Evolutionary conservation across 2,888 invertebrate genomes (phyloP).

Genomic region (Cataglyphis rosenhaueri): DNA sequence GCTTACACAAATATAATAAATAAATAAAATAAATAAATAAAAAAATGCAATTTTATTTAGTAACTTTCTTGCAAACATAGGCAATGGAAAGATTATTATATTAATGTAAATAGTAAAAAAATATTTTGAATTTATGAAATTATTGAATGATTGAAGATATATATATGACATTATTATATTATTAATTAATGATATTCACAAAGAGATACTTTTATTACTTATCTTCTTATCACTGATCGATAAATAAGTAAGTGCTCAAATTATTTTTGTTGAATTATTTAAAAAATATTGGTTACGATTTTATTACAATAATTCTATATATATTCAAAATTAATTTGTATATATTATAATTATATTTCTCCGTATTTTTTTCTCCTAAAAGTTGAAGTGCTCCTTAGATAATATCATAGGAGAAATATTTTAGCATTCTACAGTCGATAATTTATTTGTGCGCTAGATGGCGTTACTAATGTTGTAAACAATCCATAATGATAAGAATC

Average conservation of each 20-base stretch:
- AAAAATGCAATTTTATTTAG: neutral
- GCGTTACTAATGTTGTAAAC: slow-evolving; percentile 8
- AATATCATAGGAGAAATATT: neutral
- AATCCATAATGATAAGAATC: neutral
- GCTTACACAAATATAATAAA: neutral
- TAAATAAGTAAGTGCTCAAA: slow-evolving; percentile 8
- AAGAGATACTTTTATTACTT: neutral
- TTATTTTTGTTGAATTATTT: neutral
- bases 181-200: neutral
- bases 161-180: neutral
- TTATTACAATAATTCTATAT: neutral
- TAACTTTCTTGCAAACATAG: neutral
- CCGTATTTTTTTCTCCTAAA: neutral
- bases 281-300: neutral
- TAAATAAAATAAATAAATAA: neutral
- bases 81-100: neutral
- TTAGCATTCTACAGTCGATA: neutral
- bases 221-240: slow-evolving; percentile 14
- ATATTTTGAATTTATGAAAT: neutral
- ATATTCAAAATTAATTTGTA: neutral
- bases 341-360: neutral
- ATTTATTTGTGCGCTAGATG: slow-evolving; percentile 13
- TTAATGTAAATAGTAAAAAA: neutral
- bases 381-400: neutral
- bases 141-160: neutral